Conservation (phyloP, 23 tunicate species). For the Styela plicata region DNA sequence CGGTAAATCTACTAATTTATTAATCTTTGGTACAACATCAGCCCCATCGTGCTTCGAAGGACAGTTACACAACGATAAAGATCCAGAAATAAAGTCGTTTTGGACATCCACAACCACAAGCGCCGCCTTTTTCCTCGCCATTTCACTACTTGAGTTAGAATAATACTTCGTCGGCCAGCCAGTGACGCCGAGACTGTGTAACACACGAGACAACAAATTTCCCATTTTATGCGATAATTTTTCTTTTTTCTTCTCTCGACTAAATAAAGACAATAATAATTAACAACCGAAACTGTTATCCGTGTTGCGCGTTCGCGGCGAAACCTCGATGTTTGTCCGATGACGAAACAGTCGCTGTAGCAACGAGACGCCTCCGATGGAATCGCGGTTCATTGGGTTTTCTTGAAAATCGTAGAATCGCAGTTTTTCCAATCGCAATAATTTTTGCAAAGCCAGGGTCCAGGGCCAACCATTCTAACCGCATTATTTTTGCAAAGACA, state of each 20-base stretch:
- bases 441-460: too few species aligned
- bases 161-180: not conserved
- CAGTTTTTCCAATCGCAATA: too few species aligned
- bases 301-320: not conserved
- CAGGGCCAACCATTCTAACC: too few species aligned
- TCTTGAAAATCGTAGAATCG: too few species aligned
- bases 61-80: slow-evolving; percentile 63
- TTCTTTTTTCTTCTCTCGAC: not conserved
- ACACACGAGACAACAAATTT: not conserved
- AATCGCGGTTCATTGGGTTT: too few species aligned
- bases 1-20: slow-evolving; percentile 21
- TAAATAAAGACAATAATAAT: not conserved
- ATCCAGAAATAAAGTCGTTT: slow-evolving; percentile 85
- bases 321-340: not conserved
- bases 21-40: slow-evolving; percentile 56
- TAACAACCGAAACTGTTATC: not conserved
- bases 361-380: too few species aligned
- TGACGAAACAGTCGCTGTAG: not conserved
- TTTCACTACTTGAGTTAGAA: not conserved
- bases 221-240: too few species aligned
- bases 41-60: slow-evolving; percentile 92
- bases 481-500: too few species aligned
- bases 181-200: not conserved
- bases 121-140: slow-evolving; percentile 35
- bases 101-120: slow-evolving; percentile 83